Evolutionary conservation across 64 coral and sea anemone species (phyloP).

Genomic region (Orbicella faveolata): DNA sequence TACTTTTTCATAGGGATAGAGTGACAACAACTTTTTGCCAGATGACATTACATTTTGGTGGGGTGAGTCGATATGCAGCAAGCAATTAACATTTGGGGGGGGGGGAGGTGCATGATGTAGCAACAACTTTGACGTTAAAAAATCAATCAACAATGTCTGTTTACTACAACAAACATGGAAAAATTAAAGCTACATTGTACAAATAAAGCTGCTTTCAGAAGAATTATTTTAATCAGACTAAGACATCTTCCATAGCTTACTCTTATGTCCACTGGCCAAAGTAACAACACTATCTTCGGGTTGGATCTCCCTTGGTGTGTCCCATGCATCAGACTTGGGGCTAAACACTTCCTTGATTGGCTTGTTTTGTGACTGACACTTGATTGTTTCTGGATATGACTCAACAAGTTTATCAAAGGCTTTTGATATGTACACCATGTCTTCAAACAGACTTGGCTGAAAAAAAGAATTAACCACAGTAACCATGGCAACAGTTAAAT

Average conservation of each 20-base stretch:
- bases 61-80: too few species aligned
- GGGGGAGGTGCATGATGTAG: too few species aligned
- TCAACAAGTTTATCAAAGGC: constrained; percentile 65
- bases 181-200: too few species aligned
- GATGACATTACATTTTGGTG: too few species aligned
- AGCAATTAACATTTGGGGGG: too few species aligned
- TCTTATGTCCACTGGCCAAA: constrained; percentile 85
- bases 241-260: constrained; percentile 49
- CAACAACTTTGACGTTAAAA: too few species aligned
- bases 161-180: too few species aligned
- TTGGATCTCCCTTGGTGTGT: constrained; percentile 36
- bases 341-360: constrained; percentile 77
- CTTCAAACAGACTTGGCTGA: constrained; percentile 58
- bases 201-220: neutral
- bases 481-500: neutral
- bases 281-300: constrained; percentile 43
- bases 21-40: too few species aligned
- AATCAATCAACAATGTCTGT: too few species aligned
- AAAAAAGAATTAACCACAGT: neutral
- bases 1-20: too few species aligned
- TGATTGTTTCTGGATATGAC: constrained; percentile 82
- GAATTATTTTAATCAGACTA: neutral
- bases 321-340: constrained; percentile 45
- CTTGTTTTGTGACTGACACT: constrained; percentile 82
- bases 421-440: constrained; percentile 47